phyloP scores from a whole-genome alignment of 2,888 invertebrate species.

The Kuschelorhynchus macadamiae region DNA sequence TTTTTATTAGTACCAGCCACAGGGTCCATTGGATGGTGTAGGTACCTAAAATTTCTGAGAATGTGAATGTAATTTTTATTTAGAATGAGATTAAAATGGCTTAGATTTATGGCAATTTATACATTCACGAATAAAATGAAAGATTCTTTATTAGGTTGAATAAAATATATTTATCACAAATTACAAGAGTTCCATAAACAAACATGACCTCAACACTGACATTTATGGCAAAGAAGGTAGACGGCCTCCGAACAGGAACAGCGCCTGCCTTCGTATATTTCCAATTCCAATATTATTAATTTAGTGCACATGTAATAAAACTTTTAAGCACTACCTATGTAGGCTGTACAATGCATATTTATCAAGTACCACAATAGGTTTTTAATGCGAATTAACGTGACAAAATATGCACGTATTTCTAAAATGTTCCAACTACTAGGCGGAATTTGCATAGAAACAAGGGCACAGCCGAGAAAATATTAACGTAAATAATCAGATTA shows the following conservation, averaged over 20 bases:
- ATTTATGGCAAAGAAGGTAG: slow-evolving; percentile 54
- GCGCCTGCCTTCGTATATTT: slow-evolving; percentile 12
- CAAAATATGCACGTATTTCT: slow-evolving; percentile 14
- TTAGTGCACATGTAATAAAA: neutral
- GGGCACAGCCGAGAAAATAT: slow-evolving; percentile 2
- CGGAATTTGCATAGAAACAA: slow-evolving; percentile 26
- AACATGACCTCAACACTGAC: slow-evolving; percentile 62
- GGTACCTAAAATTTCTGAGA: too few species aligned
- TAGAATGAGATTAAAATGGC: too few species aligned
- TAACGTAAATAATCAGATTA: too few species aligned
- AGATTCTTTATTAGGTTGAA: too few species aligned
- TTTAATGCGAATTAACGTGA: slow-evolving; percentile 6
- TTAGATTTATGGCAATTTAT: too few species aligned
- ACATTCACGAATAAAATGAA: too few species aligned
- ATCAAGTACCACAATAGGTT: slow-evolving; percentile 17
- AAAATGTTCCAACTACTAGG: slow-evolving; percentile 10
- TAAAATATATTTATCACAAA: too few species aligned
- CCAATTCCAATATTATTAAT: neutral
- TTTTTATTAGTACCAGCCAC: too few species aligned
- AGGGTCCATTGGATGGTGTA: too few species aligned
- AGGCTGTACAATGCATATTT: slow-evolving; percentile 28
- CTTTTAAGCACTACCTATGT: slow-evolving; percentile 21
- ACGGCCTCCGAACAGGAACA: slow-evolving; percentile 2
- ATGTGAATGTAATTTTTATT: too few species aligned
- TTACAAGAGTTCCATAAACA: slow-evolving; percentile 37